Evolutionary conservation across 1,140 invertebrate species (phyloP), one percentile per base, ranked within the genome.

Genomic region (Drosophila pseudoananassae): DNA sequence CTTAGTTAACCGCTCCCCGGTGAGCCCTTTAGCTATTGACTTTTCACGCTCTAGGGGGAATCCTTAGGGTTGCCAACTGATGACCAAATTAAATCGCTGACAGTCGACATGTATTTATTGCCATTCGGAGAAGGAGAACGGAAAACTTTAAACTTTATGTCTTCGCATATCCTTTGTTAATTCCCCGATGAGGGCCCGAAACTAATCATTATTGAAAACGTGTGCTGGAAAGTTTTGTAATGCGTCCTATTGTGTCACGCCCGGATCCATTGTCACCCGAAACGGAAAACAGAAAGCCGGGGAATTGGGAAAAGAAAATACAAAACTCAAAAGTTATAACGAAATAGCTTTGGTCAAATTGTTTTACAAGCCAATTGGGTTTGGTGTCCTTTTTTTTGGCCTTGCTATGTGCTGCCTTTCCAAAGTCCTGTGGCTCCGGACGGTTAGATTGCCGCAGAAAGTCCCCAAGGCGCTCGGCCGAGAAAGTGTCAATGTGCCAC

Each of bases 121-220:
- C 29, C 54, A 50, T 69, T 57, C 49, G 46, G 38, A 29, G n/a
- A 27, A 31, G 27, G 31, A 25, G 9, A 57, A 54, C 25, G 45
- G 29, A 50, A 54, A 63, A 70, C 38, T 56, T 55, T 69, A 79
- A 79, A 57, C 78, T 74, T 70, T 47, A 79, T 69, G 25, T 55
- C 23, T 56, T 52, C 46, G 40, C 54, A 46, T 55, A 72, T 68
- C 25, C 69, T 47, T 53, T 66, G 58, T 51, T 57, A 66, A 66
- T 66, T 66, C 40, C 27, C 58, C 27, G 10, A 36, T 25, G 51
- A 12, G 17, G 61, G 46, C 33, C 46, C 55, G 46, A 78, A 77
- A 87, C 82, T 85, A 81, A 81, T 87, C 78, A 87, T 81, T 87
- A 71, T 78, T 87, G 82, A 78, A 81, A 87, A 81, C 78, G 77